A percentile compares a stretch with the other conserved stretches of the same genome.
phyloP scores from a whole-genome alignment of 1,140 invertebrate species.

The Drosophila triauraria region DNA sequence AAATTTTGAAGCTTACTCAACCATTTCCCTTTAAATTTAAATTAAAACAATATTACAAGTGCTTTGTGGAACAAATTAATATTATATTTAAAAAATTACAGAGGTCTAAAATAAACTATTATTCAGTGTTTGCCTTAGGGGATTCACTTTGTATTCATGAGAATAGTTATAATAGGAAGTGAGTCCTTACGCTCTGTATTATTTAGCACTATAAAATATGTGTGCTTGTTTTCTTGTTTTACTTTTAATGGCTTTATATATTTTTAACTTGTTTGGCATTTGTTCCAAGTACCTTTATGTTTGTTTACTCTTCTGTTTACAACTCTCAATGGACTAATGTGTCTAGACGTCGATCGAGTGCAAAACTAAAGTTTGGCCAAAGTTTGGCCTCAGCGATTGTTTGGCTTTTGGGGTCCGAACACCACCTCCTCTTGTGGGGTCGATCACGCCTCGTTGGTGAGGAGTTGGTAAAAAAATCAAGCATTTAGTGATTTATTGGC shows the following conservation, averaged over 20 bases:
- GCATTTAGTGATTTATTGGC: background rate
- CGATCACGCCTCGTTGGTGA: conserved; percentile 19
- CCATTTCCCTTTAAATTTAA: background rate
- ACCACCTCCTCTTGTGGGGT: conserved; percentile 1
- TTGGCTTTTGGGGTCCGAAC: conserved; percentile 3
- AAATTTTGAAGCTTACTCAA: background rate
- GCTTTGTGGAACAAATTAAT: background rate
- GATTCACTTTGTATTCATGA: background rate
- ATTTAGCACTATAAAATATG: background rate
- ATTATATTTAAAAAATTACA: too few species aligned
- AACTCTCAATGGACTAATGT: conserved; percentile 43
- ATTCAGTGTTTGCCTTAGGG: background rate
- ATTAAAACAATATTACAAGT: too few species aligned
- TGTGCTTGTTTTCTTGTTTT: too few species aligned
- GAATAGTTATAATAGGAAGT: background rate
- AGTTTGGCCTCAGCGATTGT: conserved; percentile 37
- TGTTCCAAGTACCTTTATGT: conserved; percentile 16
- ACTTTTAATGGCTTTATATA: background rate
- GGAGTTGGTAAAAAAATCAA: background rate
- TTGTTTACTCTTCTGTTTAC: conserved; percentile 16
- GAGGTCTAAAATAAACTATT: too few species aligned
- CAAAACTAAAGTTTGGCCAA: conserved; percentile 35
- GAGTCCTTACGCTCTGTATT: background rate
- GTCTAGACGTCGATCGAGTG: conserved; percentile 60
- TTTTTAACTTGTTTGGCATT: background rate